phyloP scores from a whole-genome alignment of 1,140 invertebrate genomes.

The Pseudomyrmex cubaensis region DNA sequence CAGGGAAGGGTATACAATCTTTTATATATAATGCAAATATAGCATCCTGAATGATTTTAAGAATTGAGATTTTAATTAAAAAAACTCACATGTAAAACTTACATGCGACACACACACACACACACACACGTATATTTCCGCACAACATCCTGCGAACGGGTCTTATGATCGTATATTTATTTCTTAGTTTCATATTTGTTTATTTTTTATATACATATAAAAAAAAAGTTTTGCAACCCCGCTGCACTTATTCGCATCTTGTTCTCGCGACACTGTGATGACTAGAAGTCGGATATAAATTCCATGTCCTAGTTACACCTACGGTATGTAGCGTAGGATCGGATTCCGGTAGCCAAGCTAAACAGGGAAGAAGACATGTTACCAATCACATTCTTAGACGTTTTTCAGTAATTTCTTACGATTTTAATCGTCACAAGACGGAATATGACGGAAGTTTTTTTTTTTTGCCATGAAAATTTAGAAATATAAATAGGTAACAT shows the following conservation, averaged over 20 bases:
- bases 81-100: too few species aligned
- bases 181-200: too few species aligned
- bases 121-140: too few species aligned
- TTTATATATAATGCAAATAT: too few species aligned
- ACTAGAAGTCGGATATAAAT: conserved; percentile 67
- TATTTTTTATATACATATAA: not conserved
- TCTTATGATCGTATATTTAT: too few species aligned
- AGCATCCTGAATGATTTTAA: too few species aligned
- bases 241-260: conserved; percentile 60
- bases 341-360: conserved; percentile 1
- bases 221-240: conserved; percentile 40
- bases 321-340: conserved; percentile 13
- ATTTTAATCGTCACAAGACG: not conserved
- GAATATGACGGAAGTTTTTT: not conserved
- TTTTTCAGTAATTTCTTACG: not conserved
- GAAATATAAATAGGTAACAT: not conserved
- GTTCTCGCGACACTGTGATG: conserved; percentile 56
- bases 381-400: not conserved
- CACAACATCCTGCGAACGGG: too few species aligned
- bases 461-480: not conserved
- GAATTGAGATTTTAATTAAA: too few species aligned
- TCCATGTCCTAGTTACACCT: conserved; percentile 77
- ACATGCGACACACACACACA: too few species aligned
- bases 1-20: too few species aligned
- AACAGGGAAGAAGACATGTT: not conserved